Evolutionary conservation across 2,888 invertebrate genomes (phyloP).

Genomic region (Thecophora atra): DNA sequence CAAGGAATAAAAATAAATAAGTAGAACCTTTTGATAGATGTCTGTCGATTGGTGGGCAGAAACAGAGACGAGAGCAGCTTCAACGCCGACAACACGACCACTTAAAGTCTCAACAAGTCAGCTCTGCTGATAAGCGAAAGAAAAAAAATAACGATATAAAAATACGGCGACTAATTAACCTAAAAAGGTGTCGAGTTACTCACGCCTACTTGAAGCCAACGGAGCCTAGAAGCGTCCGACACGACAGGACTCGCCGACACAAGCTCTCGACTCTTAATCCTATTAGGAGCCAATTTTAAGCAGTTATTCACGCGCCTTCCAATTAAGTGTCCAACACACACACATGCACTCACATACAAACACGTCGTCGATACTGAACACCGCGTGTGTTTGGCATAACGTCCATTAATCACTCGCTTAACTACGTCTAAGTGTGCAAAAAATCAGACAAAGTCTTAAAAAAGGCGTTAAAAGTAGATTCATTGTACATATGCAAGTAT

Average conservation of each 20-base stretch:
- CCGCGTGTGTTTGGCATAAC: slow-evolving; percentile 15
- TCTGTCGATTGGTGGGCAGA: slow-evolving; percentile 12
- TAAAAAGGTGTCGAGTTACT: slow-evolving; percentile 35
- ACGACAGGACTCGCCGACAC: not conserved
- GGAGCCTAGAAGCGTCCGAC: not conserved
- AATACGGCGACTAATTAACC: slow-evolving; percentile 29
- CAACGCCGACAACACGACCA: not conserved
- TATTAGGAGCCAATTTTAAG: slow-evolving; percentile 35
- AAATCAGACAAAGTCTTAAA: not conserved
- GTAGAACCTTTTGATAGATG: no score
- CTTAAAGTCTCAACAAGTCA: slow-evolving; percentile 9
- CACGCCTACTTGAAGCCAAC: slow-evolving; percentile 4
- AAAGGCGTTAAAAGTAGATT: slow-evolving; percentile 2
- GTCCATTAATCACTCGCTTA: slow-evolving; percentile 35
- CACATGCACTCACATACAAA: not conserved
- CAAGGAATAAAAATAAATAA: slow-evolving; percentile 25
- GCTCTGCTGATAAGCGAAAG: not conserved
- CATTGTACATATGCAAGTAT: not conserved
- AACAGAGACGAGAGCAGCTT: not conserved
- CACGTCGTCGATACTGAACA: not conserved
- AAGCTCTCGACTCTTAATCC: slow-evolving; percentile 23
- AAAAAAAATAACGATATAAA: not conserved
- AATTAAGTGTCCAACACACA: slow-evolving; percentile 29
- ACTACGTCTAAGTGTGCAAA: slow-evolving; percentile 27
- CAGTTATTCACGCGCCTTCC: slow-evolving; percentile 33